Evolutionary conservation across 2,113 vertebrate species (phyloP).

Genomic region (Pseudorasbora parva): DNA sequence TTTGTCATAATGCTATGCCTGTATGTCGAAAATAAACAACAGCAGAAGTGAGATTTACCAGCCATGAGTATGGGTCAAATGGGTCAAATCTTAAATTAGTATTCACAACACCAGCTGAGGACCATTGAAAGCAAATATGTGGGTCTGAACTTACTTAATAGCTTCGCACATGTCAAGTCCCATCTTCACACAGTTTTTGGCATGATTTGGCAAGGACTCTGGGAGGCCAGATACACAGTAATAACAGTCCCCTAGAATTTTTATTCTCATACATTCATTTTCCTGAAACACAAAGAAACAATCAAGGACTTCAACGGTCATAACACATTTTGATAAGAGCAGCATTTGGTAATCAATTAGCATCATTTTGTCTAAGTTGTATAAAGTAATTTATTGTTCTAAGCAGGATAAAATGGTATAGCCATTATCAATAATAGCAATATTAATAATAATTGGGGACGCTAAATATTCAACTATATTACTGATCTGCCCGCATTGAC

Average conservation of each 20-base stretch:
- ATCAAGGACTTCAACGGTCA: slow-evolving; percentile 5
- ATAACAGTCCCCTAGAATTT: slow-evolving; percentile 97
- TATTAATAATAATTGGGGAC: no score
- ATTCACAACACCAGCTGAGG: not conserved
- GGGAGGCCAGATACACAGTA: slow-evolving; percentile 98
- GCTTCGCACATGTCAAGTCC: slow-evolving; percentile 98
- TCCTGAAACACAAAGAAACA: slow-evolving; percentile 76
- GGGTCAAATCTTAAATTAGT: not conserved
- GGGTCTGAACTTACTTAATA: slow-evolving; percentile 87
- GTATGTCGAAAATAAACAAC: not conserved
- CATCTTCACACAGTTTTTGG: slow-evolving; percentile 99
- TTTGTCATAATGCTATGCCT: no score
- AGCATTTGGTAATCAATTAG: no score
- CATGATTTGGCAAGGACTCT: slow-evolving; percentile 93
- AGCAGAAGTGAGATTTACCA: not conserved
- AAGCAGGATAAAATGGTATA: not conserved
- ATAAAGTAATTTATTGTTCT: not conserved
- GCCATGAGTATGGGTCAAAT: not conserved
- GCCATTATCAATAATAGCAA: not conserved
- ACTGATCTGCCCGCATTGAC: no score
- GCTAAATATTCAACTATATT: no score
- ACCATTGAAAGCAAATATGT: not conserved
- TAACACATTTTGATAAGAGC: not conserved
- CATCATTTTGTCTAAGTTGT: not conserved
- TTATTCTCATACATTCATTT: slow-evolving; percentile 99